Evolutionary conservation across 2,888 invertebrate genomes (phyloP), one percentile per base, ranked within the genome.

Genomic region (Crematogaster levior): DNA sequence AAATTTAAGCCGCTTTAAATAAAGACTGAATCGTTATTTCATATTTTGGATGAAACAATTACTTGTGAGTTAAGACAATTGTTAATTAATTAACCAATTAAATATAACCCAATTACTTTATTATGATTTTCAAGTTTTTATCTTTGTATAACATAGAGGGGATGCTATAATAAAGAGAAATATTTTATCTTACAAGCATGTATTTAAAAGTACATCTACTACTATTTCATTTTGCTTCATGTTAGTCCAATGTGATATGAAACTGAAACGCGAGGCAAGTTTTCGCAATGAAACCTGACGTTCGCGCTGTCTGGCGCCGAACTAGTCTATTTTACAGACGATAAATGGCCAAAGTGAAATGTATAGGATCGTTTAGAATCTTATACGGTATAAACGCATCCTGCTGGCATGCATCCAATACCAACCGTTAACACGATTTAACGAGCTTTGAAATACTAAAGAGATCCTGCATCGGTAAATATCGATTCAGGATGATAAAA

Each of bases 391-490:
- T 53, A 51, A 75, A 40, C 3, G 75, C 75, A 65, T 53, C 37
- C 37, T 34, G 74, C 65, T 37, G 37, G 37, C 56, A 21, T 34
- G 48, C 74, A 48, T 48, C 12, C 65, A 65, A 27, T 24, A 37
- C 48, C 34, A 74, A 63, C 48, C 48, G 63, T 75, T 65, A 75
- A 75, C 75, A 10, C 37, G 75, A 27, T 75, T 75, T 75, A 75
- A 75, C 75, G 75, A 65, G 66, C 66, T 65, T 51, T 75, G 65
- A 75, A 75, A 75, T 75, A 75, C 27, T 65, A 75, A 27, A 27
- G 37, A 63, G 48, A 75, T 1, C 15, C 37, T 37, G 30, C 24
- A 73, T 30, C 73, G 30, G 51, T 46, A 15, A 0, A 48, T 34
- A n/a, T 61, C 58, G 40, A n/a, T n/a, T 27, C 5, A 15, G 18